phyloP scores from a whole-genome alignment of 2,888 invertebrate species.

The Melikaiella ostensackeni region DNA sequence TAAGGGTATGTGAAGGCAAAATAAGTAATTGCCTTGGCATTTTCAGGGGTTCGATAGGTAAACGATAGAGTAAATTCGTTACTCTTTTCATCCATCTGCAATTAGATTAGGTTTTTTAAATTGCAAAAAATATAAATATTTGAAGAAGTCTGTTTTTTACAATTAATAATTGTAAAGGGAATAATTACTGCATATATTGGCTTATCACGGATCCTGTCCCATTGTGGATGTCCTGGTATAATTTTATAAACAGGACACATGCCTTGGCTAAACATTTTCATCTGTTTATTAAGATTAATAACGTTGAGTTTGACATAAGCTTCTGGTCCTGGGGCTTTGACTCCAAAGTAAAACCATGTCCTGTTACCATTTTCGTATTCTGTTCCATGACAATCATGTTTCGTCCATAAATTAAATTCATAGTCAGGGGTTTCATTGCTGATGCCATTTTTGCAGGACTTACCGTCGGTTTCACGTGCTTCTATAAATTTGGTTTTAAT shows the following conservation, averaged over 20 bases:
- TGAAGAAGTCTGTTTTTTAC: too few relatives aligned
- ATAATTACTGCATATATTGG: conserved; percentile 85
- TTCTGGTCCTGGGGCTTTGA: conserved; percentile 81
- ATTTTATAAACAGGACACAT: conserved; percentile 90
- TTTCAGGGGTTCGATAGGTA: conserved; percentile 85
- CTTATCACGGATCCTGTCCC: conserved; percentile 91
- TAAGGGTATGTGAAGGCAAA: conserved; percentile 96
- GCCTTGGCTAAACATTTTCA: conserved; percentile 94
- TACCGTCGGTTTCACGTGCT: conserved; percentile 60
- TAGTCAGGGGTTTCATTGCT: conserved; percentile 81
- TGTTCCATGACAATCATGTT: conserved; percentile 92
- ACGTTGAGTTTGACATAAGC: conserved; percentile 87
- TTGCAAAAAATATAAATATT: too few relatives aligned
- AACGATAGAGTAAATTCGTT: conserved; percentile 87
- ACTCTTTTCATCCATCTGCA: conserved; percentile 82
- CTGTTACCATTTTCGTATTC: conserved; percentile 93
- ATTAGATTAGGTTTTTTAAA: conserved; percentile 53
- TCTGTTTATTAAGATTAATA: conserved; percentile 92
- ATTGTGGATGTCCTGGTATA: conserved; percentile 87
- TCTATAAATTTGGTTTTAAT: conserved; percentile 14
- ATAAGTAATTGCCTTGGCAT: conserved; percentile 85
- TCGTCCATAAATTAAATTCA: conserved; percentile 94
- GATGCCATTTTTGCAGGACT: conserved; percentile 56
- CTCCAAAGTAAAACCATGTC: conserved; percentile 95
- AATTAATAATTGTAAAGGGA: too few relatives aligned